Evolutionary conservation across 2,888 invertebrate species (phyloP), one percentile per base, ranked within the genome.

Genomic region (Melikaiella ostensackeni): DNA sequence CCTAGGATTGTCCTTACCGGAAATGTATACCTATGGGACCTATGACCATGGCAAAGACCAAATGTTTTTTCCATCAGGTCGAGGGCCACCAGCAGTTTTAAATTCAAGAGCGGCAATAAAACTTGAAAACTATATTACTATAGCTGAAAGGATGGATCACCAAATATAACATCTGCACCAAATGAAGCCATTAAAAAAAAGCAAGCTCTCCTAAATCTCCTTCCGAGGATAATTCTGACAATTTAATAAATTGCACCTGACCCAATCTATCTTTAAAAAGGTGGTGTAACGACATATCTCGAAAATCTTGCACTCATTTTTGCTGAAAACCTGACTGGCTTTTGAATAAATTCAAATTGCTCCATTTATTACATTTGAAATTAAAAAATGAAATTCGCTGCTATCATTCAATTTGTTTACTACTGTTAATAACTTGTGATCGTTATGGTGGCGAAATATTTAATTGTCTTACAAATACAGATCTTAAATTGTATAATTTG

Each of bases 81-180:
- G 21, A 57, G 57, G 1, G 5, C 57, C 24, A 57, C 57, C 57
- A 57, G 57, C 24, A 57, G 24, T 24, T 24, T 24, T 1, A 13
- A 57, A 24, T 57, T 57, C 6, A 57, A 24, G 24, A 21, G 57
- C 2, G 24, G 5, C 24, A 57, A 13, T 24, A 21, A 57, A 57
- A 57, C 57, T 57, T 57, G 11, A 57, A 57, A 57, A 57, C 50
- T 57, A 57, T 57, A 57, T 42, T 42, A 42, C 42, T 42, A 42
- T 16, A 6, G 50, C 8, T 50, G n/a, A 16, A 50, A 8, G 50
- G 8, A 50, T 50, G 8, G 50, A 16, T 50, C 19, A 50, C 50
- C 8, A 9, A 50, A 50, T 2, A n/a, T 8, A 6, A n/a, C 50
- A 50, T 50, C 50, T 50, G 50, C 50, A 8, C 7, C 50, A 50